phyloP scores from a whole-genome alignment of 2,888 invertebrate species.

The Thumatha senex region DNA sequence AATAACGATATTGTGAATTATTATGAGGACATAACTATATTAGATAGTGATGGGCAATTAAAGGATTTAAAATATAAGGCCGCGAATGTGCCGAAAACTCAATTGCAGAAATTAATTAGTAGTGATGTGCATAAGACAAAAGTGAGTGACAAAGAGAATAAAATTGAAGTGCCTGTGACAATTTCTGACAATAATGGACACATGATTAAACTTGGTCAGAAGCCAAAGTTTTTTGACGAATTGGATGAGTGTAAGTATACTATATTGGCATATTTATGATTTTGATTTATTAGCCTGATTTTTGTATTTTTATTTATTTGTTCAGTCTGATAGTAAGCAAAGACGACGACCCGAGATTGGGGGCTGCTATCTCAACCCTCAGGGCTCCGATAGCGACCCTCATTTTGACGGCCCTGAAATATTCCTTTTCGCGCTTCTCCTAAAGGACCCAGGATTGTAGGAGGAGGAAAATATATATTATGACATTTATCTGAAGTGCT shows the following conservation, averaged over 20 bases:
- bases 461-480: too few species aligned
- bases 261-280: too few species aligned
- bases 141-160: slow-evolving; percentile 33
- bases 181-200: slow-evolving; percentile 22
- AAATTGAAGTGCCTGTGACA: slow-evolving; percentile 29
- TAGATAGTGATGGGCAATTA: slow-evolving; percentile 62
- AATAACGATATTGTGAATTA: slow-evolving; percentile 54
- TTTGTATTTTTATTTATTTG: not conserved
- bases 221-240: slow-evolving; percentile 88
- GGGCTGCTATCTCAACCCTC: too few species aligned
- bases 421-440: too few species aligned
- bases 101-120: slow-evolving; percentile 32
- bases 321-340: too few species aligned
- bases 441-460: too few species aligned
- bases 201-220: slow-evolving; percentile 41
- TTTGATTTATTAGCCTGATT: not conserved
- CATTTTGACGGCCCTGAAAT: too few species aligned
- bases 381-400: too few species aligned
- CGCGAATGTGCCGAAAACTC: slow-evolving; percentile 42
- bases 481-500: too few species aligned
- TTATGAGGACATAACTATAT: slow-evolving; percentile 68
- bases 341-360: too few species aligned
- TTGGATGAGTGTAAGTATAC: slow-evolving; percentile 85
- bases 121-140: slow-evolving; percentile 33
- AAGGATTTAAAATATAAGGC: slow-evolving; percentile 69